Evolutionary conservation across 2,797 vertebrate species (phyloP), one percentile per base, ranked within the genome.

Genomic region (Chelon labrosus): DNA sequence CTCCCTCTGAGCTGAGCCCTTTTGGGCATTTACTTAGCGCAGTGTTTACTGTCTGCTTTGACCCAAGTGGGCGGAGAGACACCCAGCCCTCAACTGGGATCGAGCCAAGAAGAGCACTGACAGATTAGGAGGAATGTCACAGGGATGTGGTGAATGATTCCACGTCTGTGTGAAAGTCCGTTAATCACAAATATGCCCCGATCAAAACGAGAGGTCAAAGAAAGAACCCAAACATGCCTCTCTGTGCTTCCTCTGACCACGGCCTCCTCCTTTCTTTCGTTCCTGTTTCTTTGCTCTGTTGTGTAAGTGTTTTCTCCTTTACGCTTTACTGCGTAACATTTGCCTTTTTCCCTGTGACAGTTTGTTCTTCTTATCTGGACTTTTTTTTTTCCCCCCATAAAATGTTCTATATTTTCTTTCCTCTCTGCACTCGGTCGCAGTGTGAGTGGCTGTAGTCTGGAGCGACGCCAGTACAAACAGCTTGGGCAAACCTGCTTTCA

Each of bases 141-240:
- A 54, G 65, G 74, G 71, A 84, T 65, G 87, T 85, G 91, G 70
- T 50, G 82, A 84, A 84, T 81, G 85, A 87, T 87, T 87, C 73
- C 86, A 91, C 42, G 85, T 73, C 62, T 1, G 22, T 91, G 93
- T 88, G 87, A 95, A 93, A 94, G 89, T 56, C 75, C 88, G 90
- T 94, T 90, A 76, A 92, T 94, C 91, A 92, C 76, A 82, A 51
- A 83, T 81, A 74, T 51, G 17, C 51, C 75, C 76, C 59, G 66
- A 90, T 84, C 56, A 50, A 87, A 86, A 84, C 13, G 47, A 67
- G 44, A 81, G 79, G 83, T 85, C 73, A 84, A 53, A 69, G 54
- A 58, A 51, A 46, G 61, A 74, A 80, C 65, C 38, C 61, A 53
- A 71, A 85, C 75, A 65, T 25, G 62, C 31, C 65, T 52, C 64